phyloP scores from a whole-genome alignment of 2,797 vertebrate species.

The Poecilia velifera region DNA sequence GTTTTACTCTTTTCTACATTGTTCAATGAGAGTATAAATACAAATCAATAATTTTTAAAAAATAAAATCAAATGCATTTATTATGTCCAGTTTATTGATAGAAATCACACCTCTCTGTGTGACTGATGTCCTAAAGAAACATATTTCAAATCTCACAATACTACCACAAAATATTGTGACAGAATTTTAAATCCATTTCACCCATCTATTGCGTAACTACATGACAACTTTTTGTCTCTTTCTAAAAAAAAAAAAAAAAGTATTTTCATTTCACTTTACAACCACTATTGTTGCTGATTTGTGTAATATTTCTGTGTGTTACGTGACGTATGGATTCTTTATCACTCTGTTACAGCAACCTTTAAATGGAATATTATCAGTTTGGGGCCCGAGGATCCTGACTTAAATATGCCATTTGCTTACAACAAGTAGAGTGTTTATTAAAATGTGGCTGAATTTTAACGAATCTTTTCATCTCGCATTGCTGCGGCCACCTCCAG shows the following conservation, averaged over 20 bases:
- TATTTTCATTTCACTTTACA: neutral
- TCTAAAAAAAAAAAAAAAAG: no score
- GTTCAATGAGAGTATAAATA: no score
- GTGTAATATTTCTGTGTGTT: neutral
- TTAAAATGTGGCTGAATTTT: slow-evolving; percentile 74
- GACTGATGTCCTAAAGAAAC: no score
- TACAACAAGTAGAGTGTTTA: slow-evolving; percentile 73
- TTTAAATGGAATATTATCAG: slow-evolving; percentile 54
- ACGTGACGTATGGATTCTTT: slow-evolving; percentile 1
- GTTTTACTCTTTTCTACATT: no score
- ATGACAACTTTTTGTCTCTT: neutral
- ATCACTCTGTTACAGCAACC: slow-evolving; percentile 41
- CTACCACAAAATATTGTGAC: no score
- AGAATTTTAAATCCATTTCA: no score
- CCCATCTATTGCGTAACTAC: no score
- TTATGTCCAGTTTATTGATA: no score
- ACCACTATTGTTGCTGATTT: neutral
- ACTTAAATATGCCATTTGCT: slow-evolving; percentile 69
- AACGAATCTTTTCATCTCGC: slow-evolving; percentile 80
- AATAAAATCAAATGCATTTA: no score
- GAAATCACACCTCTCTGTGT: no score
- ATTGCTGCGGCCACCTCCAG: slow-evolving; percentile 72
- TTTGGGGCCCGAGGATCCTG: slow-evolving; percentile 50
- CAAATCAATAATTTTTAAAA: no score
- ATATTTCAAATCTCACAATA: no score